Percentiles rank a stretch among this genome's conserved stretches.
phyloP scores from a whole-genome alignment of 1,140 invertebrate genomes.

The Dreissena rostriformis region DNA sequence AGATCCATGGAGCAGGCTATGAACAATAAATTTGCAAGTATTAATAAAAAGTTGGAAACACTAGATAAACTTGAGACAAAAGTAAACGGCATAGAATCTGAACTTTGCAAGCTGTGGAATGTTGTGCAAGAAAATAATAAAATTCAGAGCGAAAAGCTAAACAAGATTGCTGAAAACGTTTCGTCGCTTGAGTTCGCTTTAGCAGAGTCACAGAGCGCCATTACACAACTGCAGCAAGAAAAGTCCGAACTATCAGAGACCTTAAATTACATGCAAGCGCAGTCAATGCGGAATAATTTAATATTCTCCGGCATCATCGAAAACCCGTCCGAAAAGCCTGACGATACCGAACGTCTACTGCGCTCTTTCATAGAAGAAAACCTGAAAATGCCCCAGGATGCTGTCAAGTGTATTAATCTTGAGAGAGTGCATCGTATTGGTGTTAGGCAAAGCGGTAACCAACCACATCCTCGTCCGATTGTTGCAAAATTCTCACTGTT shows the following conservation, averaged over 20 bases:
- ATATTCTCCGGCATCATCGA: slow-evolving; percentile 3
- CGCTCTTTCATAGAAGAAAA: slow-evolving; percentile 1
- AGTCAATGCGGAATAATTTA: slow-evolving; percentile 26
- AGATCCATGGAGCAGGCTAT: too few relatives aligned
- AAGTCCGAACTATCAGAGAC: background rate
- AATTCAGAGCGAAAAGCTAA: too few relatives aligned
- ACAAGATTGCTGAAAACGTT: too few relatives aligned
- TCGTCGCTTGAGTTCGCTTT: too few relatives aligned
- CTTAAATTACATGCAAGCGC: slow-evolving; percentile 2
- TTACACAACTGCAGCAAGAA: background rate
- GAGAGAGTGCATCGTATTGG: slow-evolving; percentile 25
- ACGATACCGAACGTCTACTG: slow-evolving; percentile 1
- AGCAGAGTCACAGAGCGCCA: too few relatives aligned
- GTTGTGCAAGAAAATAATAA: too few relatives aligned
- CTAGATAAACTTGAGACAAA: too few relatives aligned
- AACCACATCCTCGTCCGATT: background rate
- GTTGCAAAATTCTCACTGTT: slow-evolving; percentile 31
- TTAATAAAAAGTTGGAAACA: too few relatives aligned
- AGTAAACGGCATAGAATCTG: too few relatives aligned
- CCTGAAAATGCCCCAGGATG: background rate
- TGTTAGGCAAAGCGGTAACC: background rate
- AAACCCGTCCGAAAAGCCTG: background rate
- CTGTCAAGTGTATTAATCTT: slow-evolving; percentile 1
- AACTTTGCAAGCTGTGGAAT: too few relatives aligned
- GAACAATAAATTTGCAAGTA: too few relatives aligned